Evolutionary conservation across 2,888 invertebrate species (phyloP).

Genomic region (Blastobasis lacticolella): DNA sequence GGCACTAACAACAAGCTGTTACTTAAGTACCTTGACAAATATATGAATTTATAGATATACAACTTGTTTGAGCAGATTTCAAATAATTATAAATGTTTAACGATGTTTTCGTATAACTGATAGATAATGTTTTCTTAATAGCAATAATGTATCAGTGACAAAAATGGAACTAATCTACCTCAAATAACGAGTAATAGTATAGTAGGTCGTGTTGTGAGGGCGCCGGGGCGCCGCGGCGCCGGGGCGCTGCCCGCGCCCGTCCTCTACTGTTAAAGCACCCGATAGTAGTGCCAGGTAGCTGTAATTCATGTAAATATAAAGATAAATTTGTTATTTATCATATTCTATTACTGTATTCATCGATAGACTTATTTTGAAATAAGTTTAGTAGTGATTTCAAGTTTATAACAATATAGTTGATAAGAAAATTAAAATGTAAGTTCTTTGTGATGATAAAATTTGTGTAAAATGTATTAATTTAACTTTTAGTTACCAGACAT

Average conservation of each 20-base stretch:
- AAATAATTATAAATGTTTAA: constrained; percentile 43
- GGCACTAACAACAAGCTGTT: neutral
- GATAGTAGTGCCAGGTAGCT: constrained; percentile 56
- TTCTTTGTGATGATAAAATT: constrained; percentile 61
- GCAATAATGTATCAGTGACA: constrained; percentile 54
- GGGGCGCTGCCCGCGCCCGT: neutral
- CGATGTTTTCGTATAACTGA: constrained; percentile 50
- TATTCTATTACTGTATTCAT: constrained; percentile 63
- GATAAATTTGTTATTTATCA: constrained; percentile 69
- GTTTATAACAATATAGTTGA: constrained; percentile 49
- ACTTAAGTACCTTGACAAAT: constrained; percentile 24
- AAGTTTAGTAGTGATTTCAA: constrained; percentile 62
- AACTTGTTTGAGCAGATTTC: constrained; percentile 38
- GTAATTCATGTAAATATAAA: constrained; percentile 62
- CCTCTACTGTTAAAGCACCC: constrained; percentile 49
- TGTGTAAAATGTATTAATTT: constrained; percentile 63
- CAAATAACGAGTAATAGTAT: constrained; percentile 60
- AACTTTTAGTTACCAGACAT: constrained; percentile 66
- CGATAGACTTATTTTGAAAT: constrained; percentile 65
- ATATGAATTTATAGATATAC: constrained; percentile 12
- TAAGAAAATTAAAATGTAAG: constrained; percentile 47
- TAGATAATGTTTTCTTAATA: constrained; percentile 52
- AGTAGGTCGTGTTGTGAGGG: constrained; percentile 42
- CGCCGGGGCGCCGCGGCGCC: constrained; percentile 16
- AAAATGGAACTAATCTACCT: constrained; percentile 67